Conservation (phyloP, 2,113 vertebrate genomes). For the Pygoscelis antarcticus region DNA sequence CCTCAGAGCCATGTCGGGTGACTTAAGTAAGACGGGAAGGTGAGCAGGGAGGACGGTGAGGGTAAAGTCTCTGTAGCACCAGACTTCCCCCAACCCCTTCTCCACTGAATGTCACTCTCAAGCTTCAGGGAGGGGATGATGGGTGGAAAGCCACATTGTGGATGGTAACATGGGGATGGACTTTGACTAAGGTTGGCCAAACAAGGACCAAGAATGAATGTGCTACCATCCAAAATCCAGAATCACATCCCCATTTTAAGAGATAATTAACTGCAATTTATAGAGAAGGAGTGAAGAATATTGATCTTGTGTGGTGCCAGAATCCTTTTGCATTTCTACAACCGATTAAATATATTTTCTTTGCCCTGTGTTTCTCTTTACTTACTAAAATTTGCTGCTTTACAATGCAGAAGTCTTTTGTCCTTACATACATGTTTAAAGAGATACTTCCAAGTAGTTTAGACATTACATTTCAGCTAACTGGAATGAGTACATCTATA, state of each 20-base stretch:
- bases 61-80: background rate
- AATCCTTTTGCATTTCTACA: background rate
- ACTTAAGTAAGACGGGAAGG: background rate
- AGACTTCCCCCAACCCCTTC: background rate
- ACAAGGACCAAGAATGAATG: background rate
- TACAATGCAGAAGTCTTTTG: background rate
- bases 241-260: background rate
- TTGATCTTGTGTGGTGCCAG: background rate
- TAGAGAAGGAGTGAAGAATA: background rate
- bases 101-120: background rate
- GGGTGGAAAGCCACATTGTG: background rate
- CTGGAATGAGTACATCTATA: constrained; percentile 31
- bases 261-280: background rate
- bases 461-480: background rate
- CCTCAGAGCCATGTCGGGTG: rapidly evolving
- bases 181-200: background rate
- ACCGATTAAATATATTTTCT: background rate
- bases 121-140: rapidly evolving
- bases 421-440: background rate
- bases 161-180: background rate
- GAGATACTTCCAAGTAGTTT: background rate
- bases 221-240: background rate
- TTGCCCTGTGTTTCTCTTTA: background rate
- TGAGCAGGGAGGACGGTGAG: rapidly evolving
- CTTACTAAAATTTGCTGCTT: background rate